phyloP scores from a whole-genome alignment of 1,140 invertebrate genomes.

The Antheraea pernyi region DNA sequence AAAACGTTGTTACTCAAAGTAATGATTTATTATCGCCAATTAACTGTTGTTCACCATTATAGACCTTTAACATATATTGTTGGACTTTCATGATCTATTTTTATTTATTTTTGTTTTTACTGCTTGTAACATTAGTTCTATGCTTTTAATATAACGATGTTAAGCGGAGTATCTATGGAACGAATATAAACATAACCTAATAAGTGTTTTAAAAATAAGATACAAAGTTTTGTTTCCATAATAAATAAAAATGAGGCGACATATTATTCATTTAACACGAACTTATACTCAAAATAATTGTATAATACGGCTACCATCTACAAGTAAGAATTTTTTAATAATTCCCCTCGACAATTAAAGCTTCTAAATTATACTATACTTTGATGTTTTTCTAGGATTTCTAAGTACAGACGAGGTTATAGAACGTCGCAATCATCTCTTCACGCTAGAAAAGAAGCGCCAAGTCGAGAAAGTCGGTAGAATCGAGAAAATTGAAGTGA shows the following conservation, averaged over 20 bases:
- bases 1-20: no score
- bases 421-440: slow-evolving; percentile 84
- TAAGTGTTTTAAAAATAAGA: not conserved
- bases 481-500: slow-evolving; percentile 95
- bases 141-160: not conserved
- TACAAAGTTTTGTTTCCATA: not conserved
- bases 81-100: no score
- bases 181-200: slow-evolving; percentile 26
- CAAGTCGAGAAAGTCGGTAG: slow-evolving; percentile 87
- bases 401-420: slow-evolving; percentile 65
- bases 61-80: no score
- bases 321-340: slow-evolving; percentile 21
- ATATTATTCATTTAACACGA: slow-evolving; percentile 29
- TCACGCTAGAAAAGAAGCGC: slow-evolving; percentile 87
- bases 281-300: slow-evolving; percentile 20
- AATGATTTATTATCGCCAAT: no score
- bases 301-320: slow-evolving; percentile 16
- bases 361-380: slow-evolving; percentile 4
- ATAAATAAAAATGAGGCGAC: slow-evolving; percentile 32
- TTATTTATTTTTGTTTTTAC: no score
- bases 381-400: slow-evolving; percentile 53
- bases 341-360: not conserved
- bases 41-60: no score
- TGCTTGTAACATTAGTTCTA: no score
- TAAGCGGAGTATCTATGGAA: not conserved